These are phyloP conservation scores for Gymnocheta viridis DNA, from an alignment of 2,888 invertebrate genomes.

Conservation along the genomic window DNA sequence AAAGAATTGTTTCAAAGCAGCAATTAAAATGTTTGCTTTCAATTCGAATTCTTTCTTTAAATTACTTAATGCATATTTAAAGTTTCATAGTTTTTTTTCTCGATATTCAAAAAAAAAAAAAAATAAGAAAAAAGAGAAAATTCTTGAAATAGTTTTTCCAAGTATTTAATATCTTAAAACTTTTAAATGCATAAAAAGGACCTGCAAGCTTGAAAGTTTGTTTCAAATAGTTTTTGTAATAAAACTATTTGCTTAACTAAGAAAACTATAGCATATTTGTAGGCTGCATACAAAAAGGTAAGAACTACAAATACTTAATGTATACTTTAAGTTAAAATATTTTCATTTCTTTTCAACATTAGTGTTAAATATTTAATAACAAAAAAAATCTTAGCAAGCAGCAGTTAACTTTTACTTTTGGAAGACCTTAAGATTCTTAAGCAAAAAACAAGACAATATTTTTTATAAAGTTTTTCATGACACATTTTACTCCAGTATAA, in stretches of 20 bases:
- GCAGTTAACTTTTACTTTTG: slow-evolving; percentile 45
- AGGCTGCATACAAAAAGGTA: slow-evolving; percentile 36
- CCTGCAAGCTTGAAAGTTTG: not conserved
- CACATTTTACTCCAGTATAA: not conserved
- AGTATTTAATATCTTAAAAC: not conserved
- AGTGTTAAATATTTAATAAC: not conserved
- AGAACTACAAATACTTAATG: not conserved
- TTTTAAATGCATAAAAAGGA: not conserved
- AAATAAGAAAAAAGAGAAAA: not conserved
- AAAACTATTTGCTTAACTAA: slow-evolving; percentile 44
- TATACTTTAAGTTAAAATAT: slow-evolving; percentile 24
- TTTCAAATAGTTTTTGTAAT: slow-evolving; percentile 9
- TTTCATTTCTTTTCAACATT: slow-evolving; percentile 1
- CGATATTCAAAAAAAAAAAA: not conserved
- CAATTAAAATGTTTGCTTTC: not conserved
- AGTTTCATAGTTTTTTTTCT: not conserved
- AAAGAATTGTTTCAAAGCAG: not conserved
- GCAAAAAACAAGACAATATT: not conserved
- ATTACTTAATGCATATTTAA: not conserved
- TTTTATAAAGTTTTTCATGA: not conserved
- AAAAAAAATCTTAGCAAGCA: not conserved
- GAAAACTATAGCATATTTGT: slow-evolving; percentile 59
- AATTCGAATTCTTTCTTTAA: not conserved
- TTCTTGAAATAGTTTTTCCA: slow-evolving; percentile 15
- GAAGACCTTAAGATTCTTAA: slow-evolving; percentile 19